Percentiles rank a stretch among this genome's conserved stretches.
These are phyloP conservation scores for Procambarus virginalis DNA, from an alignment of 1,140 invertebrate species.

Conservation along the genomic window DNA sequence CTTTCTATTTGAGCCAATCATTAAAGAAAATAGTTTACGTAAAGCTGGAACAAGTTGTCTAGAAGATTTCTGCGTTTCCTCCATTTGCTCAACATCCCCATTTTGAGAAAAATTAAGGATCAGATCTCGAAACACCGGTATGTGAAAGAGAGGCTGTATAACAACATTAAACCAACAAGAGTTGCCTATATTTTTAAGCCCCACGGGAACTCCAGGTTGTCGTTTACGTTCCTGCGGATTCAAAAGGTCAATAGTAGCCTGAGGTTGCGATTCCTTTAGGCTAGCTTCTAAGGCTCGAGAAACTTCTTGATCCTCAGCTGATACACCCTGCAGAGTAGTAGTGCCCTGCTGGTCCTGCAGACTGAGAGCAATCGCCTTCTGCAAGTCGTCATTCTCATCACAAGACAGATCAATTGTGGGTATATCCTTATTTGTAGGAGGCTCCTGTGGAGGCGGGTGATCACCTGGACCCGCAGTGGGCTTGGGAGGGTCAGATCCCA, in stretches of 20 bases:
- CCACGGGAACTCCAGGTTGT: conserved; percentile 74
- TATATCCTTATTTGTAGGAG: conserved; percentile 50
- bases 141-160: conserved; percentile 76
- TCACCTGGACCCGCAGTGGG: conserved; percentile 45
- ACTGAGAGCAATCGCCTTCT: conserved; percentile 75
- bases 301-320: conserved; percentile 75
- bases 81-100: conserved; percentile 48
- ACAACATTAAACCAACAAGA: conserved; percentile 79
- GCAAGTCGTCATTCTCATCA: conserved; percentile 73
- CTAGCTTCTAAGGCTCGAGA: conserved; percentile 76
- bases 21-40: conserved; percentile 75
- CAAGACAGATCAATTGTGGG: conserved; percentile 57
- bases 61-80: conserved; percentile 40
- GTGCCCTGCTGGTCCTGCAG: conserved; percentile 72
- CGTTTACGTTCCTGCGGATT: conserved; percentile 76
- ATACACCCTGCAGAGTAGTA: conserved; percentile 72
- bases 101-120: conserved; percentile 74
- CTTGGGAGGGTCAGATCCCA: conserved; percentile 61
- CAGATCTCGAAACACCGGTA: conserved; percentile 75
- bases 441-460: conserved; percentile 42
- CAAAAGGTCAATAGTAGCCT: conserved; percentile 75
- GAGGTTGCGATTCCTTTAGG: conserved; percentile 75
- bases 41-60: conserved; percentile 70
- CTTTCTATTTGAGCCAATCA: conserved; percentile 75
- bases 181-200: conserved; percentile 78